These are phyloP conservation scores for Erpornis zantholeuca DNA, from an alignment of 2,113 vertebrate genomes.

Conservation along the genomic window DNA sequence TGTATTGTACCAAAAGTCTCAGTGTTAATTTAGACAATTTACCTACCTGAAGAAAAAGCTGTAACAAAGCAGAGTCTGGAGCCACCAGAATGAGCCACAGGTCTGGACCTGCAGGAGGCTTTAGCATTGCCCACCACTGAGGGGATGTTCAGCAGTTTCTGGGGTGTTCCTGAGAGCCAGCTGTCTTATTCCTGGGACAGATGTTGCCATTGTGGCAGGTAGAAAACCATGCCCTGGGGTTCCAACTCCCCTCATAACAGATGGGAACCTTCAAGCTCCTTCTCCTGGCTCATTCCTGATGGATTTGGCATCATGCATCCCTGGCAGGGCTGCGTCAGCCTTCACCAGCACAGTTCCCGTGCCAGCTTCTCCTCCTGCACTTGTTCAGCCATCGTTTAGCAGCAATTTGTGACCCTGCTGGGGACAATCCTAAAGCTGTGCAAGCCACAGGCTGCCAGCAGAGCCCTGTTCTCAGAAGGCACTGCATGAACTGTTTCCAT, in stretches of 20 bases:
- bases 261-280: fast-evolving
- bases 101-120: neutral
- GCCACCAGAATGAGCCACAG: neutral
- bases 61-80: neutral
- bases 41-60: neutral
- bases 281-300: neutral
- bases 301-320: neutral
- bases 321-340: neutral
- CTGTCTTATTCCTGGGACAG: neutral
- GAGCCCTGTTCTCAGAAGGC: neutral
- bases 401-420: neutral
- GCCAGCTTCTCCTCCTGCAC: neutral
- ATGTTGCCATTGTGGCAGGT: neutral
- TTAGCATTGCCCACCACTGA: neutral
- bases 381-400: fast-evolving
- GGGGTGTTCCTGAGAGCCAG: neutral
- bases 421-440: neutral
- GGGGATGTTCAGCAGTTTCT: neutral
- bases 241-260: neutral
- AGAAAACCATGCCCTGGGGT: neutral
- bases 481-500: neutral
- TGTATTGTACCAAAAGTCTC: neutral
- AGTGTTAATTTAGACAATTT: neutral
- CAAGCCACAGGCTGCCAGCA: neutral
- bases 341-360: neutral